Evolutionary conservation across 2,113 vertebrate genomes (phyloP).

Genomic region (Forbesichthys papilliferus): DNA sequence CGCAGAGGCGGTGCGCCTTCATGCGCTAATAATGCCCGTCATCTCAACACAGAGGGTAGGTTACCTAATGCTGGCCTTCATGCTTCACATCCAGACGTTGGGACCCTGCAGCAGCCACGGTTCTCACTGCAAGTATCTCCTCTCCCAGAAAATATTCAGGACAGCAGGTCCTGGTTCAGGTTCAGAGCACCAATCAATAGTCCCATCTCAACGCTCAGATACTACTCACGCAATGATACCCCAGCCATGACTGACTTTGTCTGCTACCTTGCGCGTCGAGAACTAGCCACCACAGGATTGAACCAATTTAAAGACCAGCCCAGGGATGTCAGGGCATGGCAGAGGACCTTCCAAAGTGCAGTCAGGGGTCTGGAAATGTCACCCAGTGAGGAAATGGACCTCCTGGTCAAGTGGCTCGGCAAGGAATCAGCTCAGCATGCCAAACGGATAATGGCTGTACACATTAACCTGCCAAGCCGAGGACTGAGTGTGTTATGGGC

Average conservation of each 20-base stretch:
- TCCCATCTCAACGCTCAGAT: too few species aligned
- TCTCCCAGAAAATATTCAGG: too few species aligned
- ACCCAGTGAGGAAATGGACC: conserved; percentile 34
- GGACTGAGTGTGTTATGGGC: not conserved
- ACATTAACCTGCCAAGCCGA: conserved; percentile 26
- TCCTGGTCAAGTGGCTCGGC: not conserved
- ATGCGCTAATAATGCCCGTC: not conserved
- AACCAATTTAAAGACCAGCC: too few species aligned
- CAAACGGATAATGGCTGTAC: conserved; percentile 31
- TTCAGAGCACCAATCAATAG: too few species aligned
- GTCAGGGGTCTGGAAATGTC: conserved; percentile 9
- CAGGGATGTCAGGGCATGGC: not conserved
- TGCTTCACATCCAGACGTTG: too few species aligned
- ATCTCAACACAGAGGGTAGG: too few species aligned
- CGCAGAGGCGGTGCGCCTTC: too few species aligned
- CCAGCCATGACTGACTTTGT: not conserved
- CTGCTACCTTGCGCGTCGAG: not conserved
- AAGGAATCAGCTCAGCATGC: conserved; percentile 32
- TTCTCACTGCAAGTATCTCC: too few species aligned
- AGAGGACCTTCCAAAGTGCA: conserved; percentile 10
- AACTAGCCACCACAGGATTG: not conserved
- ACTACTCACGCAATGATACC: too few species aligned
- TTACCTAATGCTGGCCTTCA: too few species aligned
- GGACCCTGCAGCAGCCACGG: too few species aligned
- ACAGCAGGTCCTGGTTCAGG: too few species aligned